These are phyloP conservation scores for Zoanthus sansibaricus DNA, from an alignment of 92 coral and sea anemone species.

Conservation along the genomic window DNA sequence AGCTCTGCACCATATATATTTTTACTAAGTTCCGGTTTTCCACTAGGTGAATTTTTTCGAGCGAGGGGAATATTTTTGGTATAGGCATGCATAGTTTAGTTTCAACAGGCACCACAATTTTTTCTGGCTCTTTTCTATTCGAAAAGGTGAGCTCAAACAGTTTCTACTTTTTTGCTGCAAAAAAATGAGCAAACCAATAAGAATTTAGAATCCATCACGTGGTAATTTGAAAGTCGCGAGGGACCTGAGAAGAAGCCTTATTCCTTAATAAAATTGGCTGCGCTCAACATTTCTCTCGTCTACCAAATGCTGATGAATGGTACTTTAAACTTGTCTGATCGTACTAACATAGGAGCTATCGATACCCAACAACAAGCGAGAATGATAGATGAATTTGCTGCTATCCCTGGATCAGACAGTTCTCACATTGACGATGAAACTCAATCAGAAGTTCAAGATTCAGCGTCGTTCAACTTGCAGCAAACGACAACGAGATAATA, in stretches of 20 bases:
- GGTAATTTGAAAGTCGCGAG: not conserved
- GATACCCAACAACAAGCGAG: not conserved
- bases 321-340: conserved; percentile 2
- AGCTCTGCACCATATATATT: conserved; percentile 63
- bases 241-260: not conserved
- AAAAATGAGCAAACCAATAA: conserved; percentile 5
- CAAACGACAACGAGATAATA: conserved; percentile 2
- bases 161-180: conserved; percentile 2
- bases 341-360: not conserved
- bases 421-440: not conserved
- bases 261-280: not conserved
- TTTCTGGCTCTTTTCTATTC: not conserved
- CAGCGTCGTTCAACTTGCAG: conserved; percentile 1
- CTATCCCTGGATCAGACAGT: not conserved
- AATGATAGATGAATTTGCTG: not conserved
- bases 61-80: not conserved
- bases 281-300: not conserved
- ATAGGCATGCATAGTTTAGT: not conserved
- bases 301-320: not conserved
- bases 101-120: not conserved
- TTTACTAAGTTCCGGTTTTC: conserved; percentile 57
- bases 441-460: conserved; percentile 7
- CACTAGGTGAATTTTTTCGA: not conserved
- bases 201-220: not conserved
- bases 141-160: not conserved